phyloP scores from a whole-genome alignment of 2,113 vertebrate species.

The Cairina moschata region DNA sequence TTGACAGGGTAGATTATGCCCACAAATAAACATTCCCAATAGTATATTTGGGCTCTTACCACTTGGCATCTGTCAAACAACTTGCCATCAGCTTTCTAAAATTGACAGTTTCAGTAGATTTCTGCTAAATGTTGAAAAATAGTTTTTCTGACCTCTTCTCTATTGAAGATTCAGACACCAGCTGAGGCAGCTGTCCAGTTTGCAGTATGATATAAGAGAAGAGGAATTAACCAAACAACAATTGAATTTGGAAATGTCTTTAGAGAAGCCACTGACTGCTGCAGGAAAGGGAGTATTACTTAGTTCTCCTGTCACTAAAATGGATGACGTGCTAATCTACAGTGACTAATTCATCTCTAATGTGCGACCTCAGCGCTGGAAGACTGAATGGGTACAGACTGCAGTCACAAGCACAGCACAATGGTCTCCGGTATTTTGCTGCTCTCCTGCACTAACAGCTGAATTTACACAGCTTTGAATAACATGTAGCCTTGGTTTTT shows the following conservation, averaged over 20 bases:
- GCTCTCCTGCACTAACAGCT: not conserved
- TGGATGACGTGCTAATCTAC: slow-evolving; percentile 42
- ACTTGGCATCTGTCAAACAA: slow-evolving; percentile 71
- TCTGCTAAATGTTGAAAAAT: slow-evolving; percentile 69
- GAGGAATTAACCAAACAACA: slow-evolving; percentile 62
- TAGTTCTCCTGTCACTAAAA: slow-evolving; percentile 53
- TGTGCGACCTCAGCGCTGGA: slow-evolving; percentile 29
- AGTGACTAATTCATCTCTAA: slow-evolving; percentile 29
- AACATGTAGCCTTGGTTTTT: not conserved
- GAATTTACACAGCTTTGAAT: not conserved
- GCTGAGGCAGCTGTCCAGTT: slow-evolving; percentile 65
- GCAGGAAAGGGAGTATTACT: slow-evolving; percentile 55
- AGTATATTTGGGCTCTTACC: slow-evolving; percentile 66
- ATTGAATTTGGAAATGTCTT: slow-evolving; percentile 70
- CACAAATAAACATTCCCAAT: slow-evolving; percentile 71
- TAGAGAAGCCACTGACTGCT: slow-evolving; percentile 52
- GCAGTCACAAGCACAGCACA: not conserved
- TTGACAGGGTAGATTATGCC: slow-evolving; percentile 57
- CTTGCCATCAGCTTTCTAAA: slow-evolving; percentile 68
- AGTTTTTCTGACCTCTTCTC: slow-evolving; percentile 55
- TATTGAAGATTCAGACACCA: slow-evolving; percentile 58
- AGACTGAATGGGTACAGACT: not conserved
- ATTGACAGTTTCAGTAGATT: slow-evolving; percentile 71
- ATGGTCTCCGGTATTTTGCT: not conserved
- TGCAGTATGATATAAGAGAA: slow-evolving; percentile 47